Evolutionary conservation across 2,888 invertebrate genomes (phyloP), one percentile per base, ranked within the genome.

Genomic region (Hemithea aestivaria): DNA sequence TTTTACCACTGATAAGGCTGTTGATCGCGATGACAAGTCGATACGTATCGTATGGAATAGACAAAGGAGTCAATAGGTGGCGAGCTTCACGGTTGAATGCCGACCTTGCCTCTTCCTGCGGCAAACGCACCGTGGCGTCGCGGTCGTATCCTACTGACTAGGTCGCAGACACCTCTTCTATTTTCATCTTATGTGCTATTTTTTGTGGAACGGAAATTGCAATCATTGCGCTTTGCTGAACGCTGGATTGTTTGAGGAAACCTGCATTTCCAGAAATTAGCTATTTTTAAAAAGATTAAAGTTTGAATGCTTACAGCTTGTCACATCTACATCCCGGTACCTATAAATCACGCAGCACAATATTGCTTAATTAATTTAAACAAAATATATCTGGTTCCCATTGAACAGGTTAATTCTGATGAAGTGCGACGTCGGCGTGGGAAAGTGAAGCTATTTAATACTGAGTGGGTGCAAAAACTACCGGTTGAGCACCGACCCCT

Each of bases 81-180:
- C 73, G 72, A 75, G 76, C 71, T 82, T 80, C 74, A 85, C 80
- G 85, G 68, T 76, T 76, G 78, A 69, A 53, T 66, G 81, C 83
- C 79, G 83, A 77, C 83, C 80, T 82, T 84, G 82, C 78, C 76
- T 73, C 73, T 79, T 82, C 83, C 79, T 82, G 80, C 64, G 56
- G 51, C 61, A 61, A 57, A 58, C 63, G 48, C 57, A 58, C 55
- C 50, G 16, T 16, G 8, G 10, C 5, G 21, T 7, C 10, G 10
- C 20, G 2, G 51, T 56, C 56, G 59, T 57, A 58, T 62, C 61
- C 55, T 53, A 58, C 54, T 44, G 48, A 54, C 53, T 54, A 54
- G 49, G 44, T 51, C 44, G 53, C 40, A 45, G 35, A 34, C 35
- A 27, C 27, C 27, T 25, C 10, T 10, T 16, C 10, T 32, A 16